Evolutionary conservation across 1,140 invertebrate species (phyloP).

Genomic region (Heliconius hewitsoni): DNA sequence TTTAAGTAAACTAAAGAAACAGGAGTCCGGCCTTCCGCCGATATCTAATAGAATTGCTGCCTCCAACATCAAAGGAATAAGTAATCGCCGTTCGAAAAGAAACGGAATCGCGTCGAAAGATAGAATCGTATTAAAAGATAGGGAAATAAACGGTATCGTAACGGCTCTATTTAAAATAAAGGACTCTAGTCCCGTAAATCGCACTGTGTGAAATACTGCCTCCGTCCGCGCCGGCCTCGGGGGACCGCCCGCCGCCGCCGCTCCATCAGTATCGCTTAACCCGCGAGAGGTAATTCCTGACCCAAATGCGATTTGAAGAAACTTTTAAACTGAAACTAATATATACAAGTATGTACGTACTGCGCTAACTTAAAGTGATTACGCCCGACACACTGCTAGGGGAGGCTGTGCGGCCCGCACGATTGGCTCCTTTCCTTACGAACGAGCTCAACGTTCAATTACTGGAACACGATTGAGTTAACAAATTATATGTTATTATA

Average conservation of each 20-base stretch:
- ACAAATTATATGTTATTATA: background rate
- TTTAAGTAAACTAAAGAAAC: slow-evolving; percentile 33
- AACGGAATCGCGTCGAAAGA: slow-evolving; percentile 55
- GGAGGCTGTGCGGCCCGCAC: slow-evolving; percentile 19
- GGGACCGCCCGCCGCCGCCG: slow-evolving; percentile 48
- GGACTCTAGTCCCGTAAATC: slow-evolving; percentile 46
- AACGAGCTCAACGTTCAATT: background rate
- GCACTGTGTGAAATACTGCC: slow-evolving; percentile 51
- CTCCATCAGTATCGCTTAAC: slow-evolving; percentile 41
- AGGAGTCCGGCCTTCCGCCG: slow-evolving; percentile 28
- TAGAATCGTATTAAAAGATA: slow-evolving; percentile 66
- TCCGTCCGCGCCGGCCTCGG: slow-evolving; percentile 26
- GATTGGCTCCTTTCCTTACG: slow-evolving; percentile 16
- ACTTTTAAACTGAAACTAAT: background rate
- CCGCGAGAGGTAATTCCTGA: slow-evolving; percentile 71
- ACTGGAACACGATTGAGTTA: background rate
- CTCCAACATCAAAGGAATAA: slow-evolving; percentile 51
- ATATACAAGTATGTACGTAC: background rate
- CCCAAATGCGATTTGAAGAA: slow-evolving; percentile 58
- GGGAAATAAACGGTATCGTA: slow-evolving; percentile 50
- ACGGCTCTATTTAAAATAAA: slow-evolving; percentile 37
- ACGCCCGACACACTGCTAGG: slow-evolving; percentile 26
- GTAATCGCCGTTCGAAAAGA: slow-evolving; percentile 43
- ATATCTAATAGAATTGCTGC: slow-evolving; percentile 37
- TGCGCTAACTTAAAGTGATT: slow-evolving; percentile 13